Conservation (phyloP, 2,888 invertebrate genomes). For the Zaprionus bogoriensis region DNA sequence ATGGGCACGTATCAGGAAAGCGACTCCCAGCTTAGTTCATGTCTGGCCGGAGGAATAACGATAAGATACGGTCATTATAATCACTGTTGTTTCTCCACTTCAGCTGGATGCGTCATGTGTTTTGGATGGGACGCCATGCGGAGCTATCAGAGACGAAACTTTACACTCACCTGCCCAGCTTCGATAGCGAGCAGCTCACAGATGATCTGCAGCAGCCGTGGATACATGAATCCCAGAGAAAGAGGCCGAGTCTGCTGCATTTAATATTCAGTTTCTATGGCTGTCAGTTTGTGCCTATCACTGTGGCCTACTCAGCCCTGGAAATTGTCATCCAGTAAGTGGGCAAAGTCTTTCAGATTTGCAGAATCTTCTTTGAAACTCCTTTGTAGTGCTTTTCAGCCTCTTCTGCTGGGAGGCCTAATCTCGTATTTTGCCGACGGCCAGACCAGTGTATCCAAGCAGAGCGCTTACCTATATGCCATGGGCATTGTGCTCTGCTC, state of each 20-base stretch:
- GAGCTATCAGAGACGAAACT: conserved; percentile 68
- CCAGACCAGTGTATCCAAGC: conserved; percentile 83
- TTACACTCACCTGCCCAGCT: conserved; percentile 78
- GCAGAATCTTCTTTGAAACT: too few species aligned
- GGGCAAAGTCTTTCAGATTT: too few species aligned
- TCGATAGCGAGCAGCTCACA: conserved; percentile 84
- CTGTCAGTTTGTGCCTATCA: conserved; percentile 76
- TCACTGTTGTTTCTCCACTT: background rate
- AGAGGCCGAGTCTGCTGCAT: conserved; percentile 80
- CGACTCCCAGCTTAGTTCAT: background rate
- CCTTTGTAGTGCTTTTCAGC: conserved; percentile 85
- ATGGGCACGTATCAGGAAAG: background rate
- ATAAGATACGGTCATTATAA: conserved; percentile 3
- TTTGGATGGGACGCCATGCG: conserved; percentile 66
- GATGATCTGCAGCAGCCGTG: conserved; percentile 82
- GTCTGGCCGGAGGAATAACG: background rate
- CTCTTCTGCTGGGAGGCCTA: conserved; percentile 86
- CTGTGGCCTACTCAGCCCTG: conserved; percentile 75
- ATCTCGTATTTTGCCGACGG: conserved; percentile 86
- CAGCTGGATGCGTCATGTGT: conserved; percentile 79
- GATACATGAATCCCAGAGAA: conserved; percentile 79
- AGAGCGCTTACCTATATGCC: conserved; percentile 87
- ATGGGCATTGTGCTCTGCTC: conserved; percentile 86
- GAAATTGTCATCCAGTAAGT: conserved; percentile 81
- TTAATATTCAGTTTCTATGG: conserved; percentile 83